These are phyloP conservation scores for Zonitis immaculata DNA, from an alignment of 2,888 invertebrate species.

Conservation along the genomic window DNA sequence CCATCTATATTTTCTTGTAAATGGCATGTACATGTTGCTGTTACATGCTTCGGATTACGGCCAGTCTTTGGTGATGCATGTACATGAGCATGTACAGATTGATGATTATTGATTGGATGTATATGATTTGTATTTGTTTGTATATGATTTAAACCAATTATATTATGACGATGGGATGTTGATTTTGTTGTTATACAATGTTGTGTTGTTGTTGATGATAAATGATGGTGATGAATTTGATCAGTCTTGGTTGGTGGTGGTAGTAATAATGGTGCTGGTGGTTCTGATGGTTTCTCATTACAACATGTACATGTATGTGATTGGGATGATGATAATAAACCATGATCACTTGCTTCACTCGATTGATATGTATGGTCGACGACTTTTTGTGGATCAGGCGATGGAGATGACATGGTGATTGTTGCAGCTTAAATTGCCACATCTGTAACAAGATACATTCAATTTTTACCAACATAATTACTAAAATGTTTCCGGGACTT, in stretches of 20 bases:
- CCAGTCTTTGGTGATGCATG: conserved; percentile 39
- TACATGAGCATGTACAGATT: conserved; percentile 39
- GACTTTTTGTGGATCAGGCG: conserved; percentile 41
- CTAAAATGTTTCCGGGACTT: no score
- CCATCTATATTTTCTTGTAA: conserved; percentile 35
- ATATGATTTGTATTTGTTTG: conserved; percentile 34
- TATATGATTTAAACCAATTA: conserved; percentile 29
- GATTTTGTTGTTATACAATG: conserved; percentile 26
- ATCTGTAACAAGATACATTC: neutral
- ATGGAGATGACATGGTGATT: conserved; percentile 38
- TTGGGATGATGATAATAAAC: conserved; percentile 29
- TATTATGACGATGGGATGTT: conserved; percentile 21
- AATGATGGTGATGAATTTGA: conserved; percentile 5
- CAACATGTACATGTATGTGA: conserved; percentile 38
- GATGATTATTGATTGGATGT: conserved; percentile 34
- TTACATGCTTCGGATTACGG: conserved; percentile 29
- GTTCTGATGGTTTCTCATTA: conserved; percentile 32
- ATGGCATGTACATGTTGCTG: conserved; percentile 43
- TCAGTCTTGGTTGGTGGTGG: conserved; percentile 20
- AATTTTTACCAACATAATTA: no score
- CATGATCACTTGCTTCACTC: conserved; percentile 44
- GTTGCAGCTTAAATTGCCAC: conserved; percentile 4
- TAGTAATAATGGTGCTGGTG: conserved; percentile 31
- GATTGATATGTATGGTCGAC: conserved; percentile 43
- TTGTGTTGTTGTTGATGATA: conserved; percentile 13